These are phyloP conservation scores for Xenentodon cancila DNA, from an alignment of 2,797 vertebrate species.

Conservation along the genomic window DNA sequence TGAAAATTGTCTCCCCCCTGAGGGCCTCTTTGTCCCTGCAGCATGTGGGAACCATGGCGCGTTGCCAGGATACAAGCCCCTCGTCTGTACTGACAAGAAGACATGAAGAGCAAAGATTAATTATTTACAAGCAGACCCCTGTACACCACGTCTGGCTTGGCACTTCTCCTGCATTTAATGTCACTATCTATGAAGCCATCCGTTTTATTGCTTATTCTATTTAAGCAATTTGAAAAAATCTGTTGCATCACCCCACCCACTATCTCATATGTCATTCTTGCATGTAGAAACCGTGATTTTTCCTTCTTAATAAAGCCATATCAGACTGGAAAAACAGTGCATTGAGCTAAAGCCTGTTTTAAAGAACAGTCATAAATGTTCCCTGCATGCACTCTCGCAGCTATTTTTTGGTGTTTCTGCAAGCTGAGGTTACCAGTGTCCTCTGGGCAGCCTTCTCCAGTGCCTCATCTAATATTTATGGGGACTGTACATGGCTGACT, in stretches of 20 bases:
- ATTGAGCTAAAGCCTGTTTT: constrained; percentile 21
- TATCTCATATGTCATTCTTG: constrained; percentile 18
- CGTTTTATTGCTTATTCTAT: constrained; percentile 81
- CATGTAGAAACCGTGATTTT: constrained; percentile 8
- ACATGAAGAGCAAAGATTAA: constrained; percentile 92
- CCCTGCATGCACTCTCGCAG: constrained; percentile 18
- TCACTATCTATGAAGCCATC: constrained; percentile 84
- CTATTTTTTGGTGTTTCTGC: constrained; percentile 41
- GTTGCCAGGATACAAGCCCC: constrained; percentile 92
- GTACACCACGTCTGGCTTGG: constrained; percentile 87
- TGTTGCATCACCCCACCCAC: constrained; percentile 53
- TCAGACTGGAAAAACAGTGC: not conserved
- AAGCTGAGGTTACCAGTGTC: constrained; percentile 62
- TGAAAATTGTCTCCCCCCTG: constrained; percentile 88
- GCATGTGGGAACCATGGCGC: constrained; percentile 87
- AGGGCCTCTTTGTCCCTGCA: constrained; percentile 86
- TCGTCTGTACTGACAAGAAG: constrained; percentile 90
- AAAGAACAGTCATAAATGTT: constrained; percentile 22
- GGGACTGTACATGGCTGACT: constrained; percentile 49
- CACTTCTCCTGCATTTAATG: constrained; percentile 88
- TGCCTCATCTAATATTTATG: constrained; percentile 80
- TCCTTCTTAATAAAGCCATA: constrained; percentile 15
- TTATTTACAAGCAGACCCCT: constrained; percentile 91
- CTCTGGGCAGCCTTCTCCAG: constrained; percentile 60
- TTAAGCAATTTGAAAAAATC: constrained; percentile 56